Conservation (phyloP, 2,113 vertebrate genomes). For the Gymnorhina tibicen region DNA sequence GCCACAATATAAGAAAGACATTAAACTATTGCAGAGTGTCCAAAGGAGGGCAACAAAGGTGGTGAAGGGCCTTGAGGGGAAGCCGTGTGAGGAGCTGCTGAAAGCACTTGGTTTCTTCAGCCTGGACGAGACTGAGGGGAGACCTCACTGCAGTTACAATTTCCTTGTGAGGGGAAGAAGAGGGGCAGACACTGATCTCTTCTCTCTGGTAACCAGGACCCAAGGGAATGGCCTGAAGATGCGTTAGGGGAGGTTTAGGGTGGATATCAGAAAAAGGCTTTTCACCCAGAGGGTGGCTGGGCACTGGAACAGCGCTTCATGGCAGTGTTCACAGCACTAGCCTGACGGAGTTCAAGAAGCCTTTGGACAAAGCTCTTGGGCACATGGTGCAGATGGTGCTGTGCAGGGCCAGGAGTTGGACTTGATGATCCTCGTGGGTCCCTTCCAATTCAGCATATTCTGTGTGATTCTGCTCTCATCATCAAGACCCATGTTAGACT, state of each 20-base stretch:
- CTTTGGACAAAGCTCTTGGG: background rate
- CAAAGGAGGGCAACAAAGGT: background rate
- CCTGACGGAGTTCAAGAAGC: background rate
- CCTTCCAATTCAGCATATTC: background rate
- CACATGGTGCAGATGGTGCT: background rate
- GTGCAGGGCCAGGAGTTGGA: background rate
- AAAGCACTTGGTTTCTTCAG: background rate
- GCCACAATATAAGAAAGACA: background rate
- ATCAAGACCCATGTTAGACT: background rate
- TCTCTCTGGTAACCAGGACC: background rate
- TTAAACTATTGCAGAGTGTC: background rate
- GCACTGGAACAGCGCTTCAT: background rate
- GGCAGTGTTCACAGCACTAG: background rate
- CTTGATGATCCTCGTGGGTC: background rate
- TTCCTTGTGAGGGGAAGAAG: background rate
- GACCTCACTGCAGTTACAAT: background rate
- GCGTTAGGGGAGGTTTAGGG: background rate
- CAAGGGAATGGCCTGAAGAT: background rate
- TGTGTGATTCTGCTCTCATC: background rate
- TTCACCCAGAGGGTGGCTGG: accelerated
- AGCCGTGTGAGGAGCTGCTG: background rate
- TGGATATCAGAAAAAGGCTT: background rate
- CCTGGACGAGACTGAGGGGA: background rate
- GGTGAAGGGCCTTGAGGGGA: background rate
- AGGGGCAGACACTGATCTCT: background rate